phyloP scores from a whole-genome alignment of 1,140 invertebrate genomes.

The Onthophagus taurus region DNA sequence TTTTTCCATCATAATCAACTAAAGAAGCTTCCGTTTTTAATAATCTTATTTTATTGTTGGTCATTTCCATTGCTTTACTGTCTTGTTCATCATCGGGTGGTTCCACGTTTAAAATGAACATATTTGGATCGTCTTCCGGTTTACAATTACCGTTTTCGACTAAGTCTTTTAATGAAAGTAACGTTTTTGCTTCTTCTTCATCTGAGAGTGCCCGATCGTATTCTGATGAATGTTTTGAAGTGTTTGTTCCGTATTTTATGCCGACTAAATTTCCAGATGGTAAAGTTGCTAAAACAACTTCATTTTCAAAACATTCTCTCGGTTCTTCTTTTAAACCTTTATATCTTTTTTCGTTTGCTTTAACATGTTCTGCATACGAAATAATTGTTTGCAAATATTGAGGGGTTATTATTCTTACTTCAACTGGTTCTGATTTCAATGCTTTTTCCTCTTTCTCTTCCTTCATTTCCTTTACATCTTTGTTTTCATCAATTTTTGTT shows the following conservation, averaged over 20 bases:
- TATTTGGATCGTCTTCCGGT: conserved; percentile 8
- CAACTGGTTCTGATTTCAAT: not conserved
- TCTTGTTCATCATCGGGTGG: conserved; percentile 40
- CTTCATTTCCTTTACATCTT: not conserved
- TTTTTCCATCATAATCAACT: conserved; percentile 27
- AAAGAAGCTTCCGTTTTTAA: conserved; percentile 27
- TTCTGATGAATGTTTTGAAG: conserved; percentile 20
- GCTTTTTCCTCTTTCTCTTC: not conserved
- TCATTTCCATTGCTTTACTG: conserved; percentile 22
- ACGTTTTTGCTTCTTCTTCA: conserved; percentile 18
- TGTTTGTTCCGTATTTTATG: conserved; percentile 13
- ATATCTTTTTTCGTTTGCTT: conserved; percentile 19
- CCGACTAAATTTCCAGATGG: conserved; percentile 20
- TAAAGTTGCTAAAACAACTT: conserved; percentile 23
- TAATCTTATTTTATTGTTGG: conserved; percentile 20
- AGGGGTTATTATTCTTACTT: conserved; percentile 19
- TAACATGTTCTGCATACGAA: conserved; percentile 27
- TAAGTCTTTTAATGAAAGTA: conserved; percentile 9
- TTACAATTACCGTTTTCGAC: conserved; percentile 14
- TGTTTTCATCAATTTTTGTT: not conserved
- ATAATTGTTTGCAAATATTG: conserved; percentile 22
- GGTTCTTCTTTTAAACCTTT: conserved; percentile 25
- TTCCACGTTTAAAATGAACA: conserved; percentile 19
- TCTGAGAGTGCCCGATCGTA: conserved; percentile 27
- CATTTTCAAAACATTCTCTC: conserved; percentile 17